These are phyloP conservation scores for Thalpophila matura DNA, from an alignment of 2,888 invertebrate species.

Conservation along the genomic window DNA sequence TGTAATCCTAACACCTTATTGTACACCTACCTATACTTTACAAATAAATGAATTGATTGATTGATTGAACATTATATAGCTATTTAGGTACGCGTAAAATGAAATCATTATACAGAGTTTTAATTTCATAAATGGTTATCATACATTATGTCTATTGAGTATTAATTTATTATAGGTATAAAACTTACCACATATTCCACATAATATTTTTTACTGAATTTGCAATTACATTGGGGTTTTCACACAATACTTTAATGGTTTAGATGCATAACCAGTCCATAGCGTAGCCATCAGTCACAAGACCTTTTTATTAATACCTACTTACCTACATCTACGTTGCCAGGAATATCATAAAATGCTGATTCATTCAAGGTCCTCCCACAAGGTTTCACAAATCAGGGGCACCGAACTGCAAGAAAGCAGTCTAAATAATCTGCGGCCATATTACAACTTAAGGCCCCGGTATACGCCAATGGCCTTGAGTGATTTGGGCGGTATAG, in stretches of 20 bases:
- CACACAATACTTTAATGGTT: constrained; percentile 3
- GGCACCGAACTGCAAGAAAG: constrained; percentile 29
- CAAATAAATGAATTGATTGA: too few relatives aligned
- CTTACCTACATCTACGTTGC: constrained; percentile 6
- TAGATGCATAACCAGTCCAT: not conserved
- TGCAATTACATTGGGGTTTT: constrained; percentile 21
- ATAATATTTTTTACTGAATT: not conserved
- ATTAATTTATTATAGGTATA: too few relatives aligned
- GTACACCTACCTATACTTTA: too few relatives aligned
- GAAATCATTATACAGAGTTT: too few relatives aligned
- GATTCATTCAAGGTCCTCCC: constrained; percentile 37
- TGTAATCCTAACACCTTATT: too few relatives aligned
- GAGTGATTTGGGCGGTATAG: too few relatives aligned
- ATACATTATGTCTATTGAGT: too few relatives aligned
- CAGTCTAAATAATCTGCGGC: not conserved
- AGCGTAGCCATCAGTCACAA: constrained; percentile 19
- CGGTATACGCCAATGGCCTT: too few relatives aligned
- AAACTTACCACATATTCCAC: too few relatives aligned
- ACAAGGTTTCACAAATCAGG: constrained; percentile 38
- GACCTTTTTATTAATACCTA: constrained; percentile 28
- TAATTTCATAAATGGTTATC: too few relatives aligned
- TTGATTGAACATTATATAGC: too few relatives aligned
- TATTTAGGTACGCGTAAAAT: too few relatives aligned
- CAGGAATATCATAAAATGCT: constrained; percentile 34
- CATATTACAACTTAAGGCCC: constrained; percentile 5